Evolutionary conservation across 1,140 invertebrate species (phyloP).

Genomic region (Drosophila equinoxialis): DNA sequence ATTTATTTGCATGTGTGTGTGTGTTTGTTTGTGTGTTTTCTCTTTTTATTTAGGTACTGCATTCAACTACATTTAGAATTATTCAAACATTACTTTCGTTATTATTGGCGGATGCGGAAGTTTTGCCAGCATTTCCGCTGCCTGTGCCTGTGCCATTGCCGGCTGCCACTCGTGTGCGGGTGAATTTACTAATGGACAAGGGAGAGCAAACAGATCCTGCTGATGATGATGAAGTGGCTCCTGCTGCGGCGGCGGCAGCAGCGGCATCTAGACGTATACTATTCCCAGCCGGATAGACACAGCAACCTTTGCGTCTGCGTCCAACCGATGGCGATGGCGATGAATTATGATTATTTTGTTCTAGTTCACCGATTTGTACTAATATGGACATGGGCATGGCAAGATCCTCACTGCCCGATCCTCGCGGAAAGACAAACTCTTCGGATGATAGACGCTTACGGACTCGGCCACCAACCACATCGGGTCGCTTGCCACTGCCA

Average conservation of each 20-base stretch:
- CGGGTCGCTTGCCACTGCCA: conserved; percentile 51
- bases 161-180: conserved; percentile 58
- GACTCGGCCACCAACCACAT: conserved; percentile 67
- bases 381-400: conserved; percentile 41
- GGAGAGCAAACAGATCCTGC: conserved; percentile 37
- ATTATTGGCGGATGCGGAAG: conserved; percentile 42
- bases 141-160: conserved; percentile 14
- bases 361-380: conserved; percentile 68
- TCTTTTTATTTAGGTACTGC: conserved; percentile 65
- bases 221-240: not conserved
- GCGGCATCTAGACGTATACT: conserved; percentile 60
- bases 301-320: conserved; percentile 63
- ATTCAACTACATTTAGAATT: conserved; percentile 65
- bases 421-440: conserved; percentile 72
- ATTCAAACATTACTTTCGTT: conserved; percentile 77
- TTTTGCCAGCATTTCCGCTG: conserved; percentile 22
- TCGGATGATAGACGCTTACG: conserved; percentile 78
- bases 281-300: conserved; percentile 68
- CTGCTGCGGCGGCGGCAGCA: conserved; percentile 21
- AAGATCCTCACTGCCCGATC: conserved; percentile 55
- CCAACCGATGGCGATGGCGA: conserved; percentile 30
- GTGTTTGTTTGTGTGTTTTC: conserved; percentile 3
- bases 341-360: conserved; percentile 41
- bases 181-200: conserved; percentile 74
- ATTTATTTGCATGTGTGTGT: not conserved